Evolutionary conservation across 2,888 invertebrate species (phyloP).

Genomic region (Acutogordius australiensis): DNA sequence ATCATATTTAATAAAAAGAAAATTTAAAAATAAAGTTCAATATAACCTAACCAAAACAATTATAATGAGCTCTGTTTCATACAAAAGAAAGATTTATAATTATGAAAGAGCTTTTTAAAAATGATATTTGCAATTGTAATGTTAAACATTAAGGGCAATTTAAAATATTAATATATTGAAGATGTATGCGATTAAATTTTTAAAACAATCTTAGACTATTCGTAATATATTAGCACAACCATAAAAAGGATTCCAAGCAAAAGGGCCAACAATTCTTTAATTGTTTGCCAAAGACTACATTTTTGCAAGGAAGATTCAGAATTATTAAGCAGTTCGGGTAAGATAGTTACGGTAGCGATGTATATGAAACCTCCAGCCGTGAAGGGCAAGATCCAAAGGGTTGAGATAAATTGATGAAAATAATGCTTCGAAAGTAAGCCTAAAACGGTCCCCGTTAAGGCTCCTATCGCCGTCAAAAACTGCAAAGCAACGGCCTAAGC

Average conservation of each 20-base stretch:
- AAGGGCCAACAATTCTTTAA: slow-evolving; percentile 10
- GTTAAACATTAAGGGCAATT: too few relatives aligned
- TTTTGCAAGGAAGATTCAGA: background rate
- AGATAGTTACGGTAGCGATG: slow-evolving; percentile 89
- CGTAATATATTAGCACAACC: background rate
- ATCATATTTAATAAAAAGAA: too few relatives aligned
- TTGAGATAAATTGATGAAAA: slow-evolving; percentile 28
- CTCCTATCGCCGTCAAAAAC: slow-evolving; percentile 69
- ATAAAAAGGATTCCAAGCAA: slow-evolving; percentile 13
- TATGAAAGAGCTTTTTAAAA: too few relatives aligned
- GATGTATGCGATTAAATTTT: too few relatives aligned
- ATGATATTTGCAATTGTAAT: too few relatives aligned
- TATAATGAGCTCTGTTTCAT: background rate
- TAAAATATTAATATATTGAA: too few relatives aligned
- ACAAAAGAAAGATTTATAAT: too few relatives aligned
- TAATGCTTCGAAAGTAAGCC: slow-evolving; percentile 31
- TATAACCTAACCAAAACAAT: background rate
- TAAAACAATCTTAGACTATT: too few relatives aligned
- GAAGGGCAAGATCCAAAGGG: slow-evolving; percentile 70
- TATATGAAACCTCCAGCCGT: slow-evolving; percentile 59
- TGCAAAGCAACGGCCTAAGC: slow-evolving; percentile 71
- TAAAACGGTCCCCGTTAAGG: slow-evolving; percentile 60
- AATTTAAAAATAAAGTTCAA: too few relatives aligned
- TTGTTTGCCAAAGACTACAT: background rate
- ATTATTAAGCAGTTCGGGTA: slow-evolving; percentile 76